A percentile compares a stretch with the other conserved stretches of the same genome.
phyloP scores from a whole-genome alignment of 2,888 invertebrate species.

The Barypeithes pellucidus region DNA sequence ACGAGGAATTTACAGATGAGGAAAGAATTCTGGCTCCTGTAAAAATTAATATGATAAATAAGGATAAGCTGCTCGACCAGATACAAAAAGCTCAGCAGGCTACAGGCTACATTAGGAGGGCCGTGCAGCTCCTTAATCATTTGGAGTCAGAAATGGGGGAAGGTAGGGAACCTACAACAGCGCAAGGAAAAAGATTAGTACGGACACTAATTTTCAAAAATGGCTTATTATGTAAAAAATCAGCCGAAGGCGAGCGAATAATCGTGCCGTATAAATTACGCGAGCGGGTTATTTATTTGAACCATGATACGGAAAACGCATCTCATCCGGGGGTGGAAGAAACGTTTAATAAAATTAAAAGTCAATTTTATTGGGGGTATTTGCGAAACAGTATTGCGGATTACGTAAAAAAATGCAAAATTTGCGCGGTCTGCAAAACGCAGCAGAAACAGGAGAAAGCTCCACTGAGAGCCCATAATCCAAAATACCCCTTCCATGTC shows the following conservation, averaged over 20 bases:
- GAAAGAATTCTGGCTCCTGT: too few relatives aligned
- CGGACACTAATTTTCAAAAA: not conserved
- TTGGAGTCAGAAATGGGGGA: not conserved
- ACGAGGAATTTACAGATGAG: not conserved
- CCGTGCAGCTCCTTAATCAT: not conserved
- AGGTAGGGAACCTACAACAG: not conserved
- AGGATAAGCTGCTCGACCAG: too few relatives aligned
- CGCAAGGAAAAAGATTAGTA: not conserved
- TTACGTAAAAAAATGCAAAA: too few relatives aligned
- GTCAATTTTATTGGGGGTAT: too few relatives aligned
- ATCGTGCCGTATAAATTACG: not conserved
- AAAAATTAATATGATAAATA: too few relatives aligned
- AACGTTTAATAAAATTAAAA: not conserved
- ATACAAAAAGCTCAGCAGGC: too few relatives aligned
- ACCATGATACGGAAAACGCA: too few relatives aligned
- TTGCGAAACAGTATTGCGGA: too few relatives aligned
- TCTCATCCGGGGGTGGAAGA: too few relatives aligned
- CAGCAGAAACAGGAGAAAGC: too few relatives aligned
- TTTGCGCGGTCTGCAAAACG: too few relatives aligned
- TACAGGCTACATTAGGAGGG: too few relatives aligned
- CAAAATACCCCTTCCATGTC: not conserved
- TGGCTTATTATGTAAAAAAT: not conserved
- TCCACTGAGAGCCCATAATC: not conserved
- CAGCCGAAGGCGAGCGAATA: not conserved
- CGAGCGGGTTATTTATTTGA: not conserved